Evolutionary conservation across 2,113 vertebrate species (phyloP).

Genomic region (Nothocercus nigrocapillus): DNA sequence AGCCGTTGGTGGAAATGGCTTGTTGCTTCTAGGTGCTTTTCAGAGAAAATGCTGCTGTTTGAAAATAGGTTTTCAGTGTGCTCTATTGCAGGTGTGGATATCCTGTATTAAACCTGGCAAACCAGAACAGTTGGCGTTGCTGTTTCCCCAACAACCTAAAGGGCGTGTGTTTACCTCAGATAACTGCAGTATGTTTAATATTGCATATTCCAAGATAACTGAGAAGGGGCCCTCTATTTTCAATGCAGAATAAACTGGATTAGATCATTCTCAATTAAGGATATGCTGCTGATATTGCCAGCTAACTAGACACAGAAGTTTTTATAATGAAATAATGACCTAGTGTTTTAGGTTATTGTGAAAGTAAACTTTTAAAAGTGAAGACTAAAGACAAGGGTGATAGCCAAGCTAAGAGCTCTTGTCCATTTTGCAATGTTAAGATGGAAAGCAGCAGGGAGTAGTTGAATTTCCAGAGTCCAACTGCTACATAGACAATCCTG

Average conservation of each 20-base stretch:
- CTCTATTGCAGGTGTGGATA: conserved; percentile 40
- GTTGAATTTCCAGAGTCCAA: not conserved
- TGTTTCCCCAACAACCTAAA: not conserved
- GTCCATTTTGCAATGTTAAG: not conserved
- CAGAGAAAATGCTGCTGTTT: not conserved
- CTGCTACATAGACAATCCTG: not conserved
- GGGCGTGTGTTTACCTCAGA: not conserved
- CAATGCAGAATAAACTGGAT: not conserved
- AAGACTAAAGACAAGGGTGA: not conserved
- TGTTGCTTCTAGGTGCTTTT: not conserved
- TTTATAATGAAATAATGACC: not conserved
- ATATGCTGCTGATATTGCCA: not conserved
- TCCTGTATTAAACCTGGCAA: conserved; percentile 12
- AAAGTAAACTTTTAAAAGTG: not conserved
- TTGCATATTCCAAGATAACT: not conserved
- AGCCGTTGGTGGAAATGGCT: not conserved
- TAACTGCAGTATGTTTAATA: not conserved
- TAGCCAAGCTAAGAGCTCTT: not conserved
- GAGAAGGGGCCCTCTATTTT: not conserved
- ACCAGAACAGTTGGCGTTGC: not conserved
- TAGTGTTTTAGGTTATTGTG: conserved; percentile 9
- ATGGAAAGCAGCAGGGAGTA: not conserved
- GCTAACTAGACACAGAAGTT: not conserved
- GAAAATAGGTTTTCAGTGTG: conserved; percentile 20
- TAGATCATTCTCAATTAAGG: not conserved